Evolutionary conservation across 2,113 vertebrate species (phyloP).

Genomic region (Dicrurus megarhynchus): DNA sequence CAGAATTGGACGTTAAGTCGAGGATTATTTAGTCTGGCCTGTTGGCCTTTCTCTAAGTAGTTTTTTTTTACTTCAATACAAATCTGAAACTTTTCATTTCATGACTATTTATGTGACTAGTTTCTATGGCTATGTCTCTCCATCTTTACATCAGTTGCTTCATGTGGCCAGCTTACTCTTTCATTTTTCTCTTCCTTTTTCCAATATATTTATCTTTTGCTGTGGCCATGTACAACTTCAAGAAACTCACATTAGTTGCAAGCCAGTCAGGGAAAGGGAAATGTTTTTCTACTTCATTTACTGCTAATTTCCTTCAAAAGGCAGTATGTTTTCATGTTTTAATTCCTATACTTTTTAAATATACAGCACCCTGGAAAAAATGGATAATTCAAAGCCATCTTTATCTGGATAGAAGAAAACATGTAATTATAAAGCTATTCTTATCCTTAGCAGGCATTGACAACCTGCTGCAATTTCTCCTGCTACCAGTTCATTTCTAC

Average conservation of each 20-base stretch:
- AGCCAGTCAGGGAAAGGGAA: background rate
- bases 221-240: slow-evolving; percentile 24
- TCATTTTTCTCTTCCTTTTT: slow-evolving; percentile 77
- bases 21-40: slow-evolving; percentile 99
- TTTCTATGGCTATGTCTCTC: slow-evolving; percentile 81
- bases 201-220: slow-evolving; percentile 79
- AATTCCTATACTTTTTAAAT: slow-evolving; percentile 10
- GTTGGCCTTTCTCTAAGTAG: slow-evolving; percentile 94
- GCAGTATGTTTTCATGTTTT: slow-evolving; percentile 24
- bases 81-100: slow-evolving; percentile 98
- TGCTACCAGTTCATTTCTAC: background rate
- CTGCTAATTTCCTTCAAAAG: slow-evolving; percentile 51
- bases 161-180: slow-evolving; percentile 79
- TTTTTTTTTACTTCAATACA: slow-evolving; percentile 92
- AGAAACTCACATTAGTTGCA: slow-evolving; percentile 14
- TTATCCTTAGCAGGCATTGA: slow-evolving; percentile 22
- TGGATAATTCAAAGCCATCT: slow-evolving; percentile 11
- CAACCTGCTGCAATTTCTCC: background rate
- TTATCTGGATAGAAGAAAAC: slow-evolving; percentile 16
- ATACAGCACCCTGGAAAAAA: background rate
- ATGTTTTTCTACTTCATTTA: slow-evolving; percentile 28
- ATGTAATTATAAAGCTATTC: slow-evolving; percentile 10
- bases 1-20: slow-evolving; percentile 97
- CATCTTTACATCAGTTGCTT: slow-evolving; percentile 81
- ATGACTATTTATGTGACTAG: slow-evolving; percentile 93